Base-by-base conservation (phyloP, 1,140 invertebrate species). In the Calliopsis andreniformis region DNA sequence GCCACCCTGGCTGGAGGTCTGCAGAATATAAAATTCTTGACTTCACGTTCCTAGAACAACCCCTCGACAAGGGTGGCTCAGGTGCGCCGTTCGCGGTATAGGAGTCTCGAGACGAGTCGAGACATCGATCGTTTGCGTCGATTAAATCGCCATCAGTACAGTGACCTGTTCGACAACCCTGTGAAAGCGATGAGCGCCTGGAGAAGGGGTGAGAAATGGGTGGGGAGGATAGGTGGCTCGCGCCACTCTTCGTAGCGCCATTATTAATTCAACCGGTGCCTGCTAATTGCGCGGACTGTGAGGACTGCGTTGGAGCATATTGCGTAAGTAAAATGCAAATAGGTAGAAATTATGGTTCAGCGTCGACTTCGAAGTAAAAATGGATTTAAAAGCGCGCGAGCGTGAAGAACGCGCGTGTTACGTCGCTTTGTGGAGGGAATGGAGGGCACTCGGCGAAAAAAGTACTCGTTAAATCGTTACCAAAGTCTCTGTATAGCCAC, bases 121-220 rank as follows among this genome's bases (percentile, higher is more conserved):
- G 56, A 84, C 84, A 85, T 85, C 77, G 78, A 85, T 81, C 59
- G 63, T 10, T 14, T 20, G 16, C 10, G 14, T 71, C 80, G 80
- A 83, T 83, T 79, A 82, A 78, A 83, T 79, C 69, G 56, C 75
- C 68, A 32, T 55, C 55, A 62, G 62, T 61, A 30, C 45, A 43
- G 39, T 35, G 23, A 49, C 3, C 55, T 32, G 30, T 70, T 2
- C 16, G 12, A 25, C 28, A 43, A 18, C 10, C 1, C 68, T 10
- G 39, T 8, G 23, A 23, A 56, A 58, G 35, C 35, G 30, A 58
- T 28, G 28, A 12, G 53, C 28, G 14, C 16, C 16, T 16, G 12
- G 8, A 10, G 12, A 16, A 3, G 12, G 10, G 16, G 3, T 3
- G 12, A 10, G 12, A 43, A 0, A 0, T 10, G 42, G 42, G 42